Evolutionary conservation across 2,888 invertebrate genomes (phyloP), one percentile per base, ranked within the genome.

Genomic region (Clistopyga incitator): DNA sequence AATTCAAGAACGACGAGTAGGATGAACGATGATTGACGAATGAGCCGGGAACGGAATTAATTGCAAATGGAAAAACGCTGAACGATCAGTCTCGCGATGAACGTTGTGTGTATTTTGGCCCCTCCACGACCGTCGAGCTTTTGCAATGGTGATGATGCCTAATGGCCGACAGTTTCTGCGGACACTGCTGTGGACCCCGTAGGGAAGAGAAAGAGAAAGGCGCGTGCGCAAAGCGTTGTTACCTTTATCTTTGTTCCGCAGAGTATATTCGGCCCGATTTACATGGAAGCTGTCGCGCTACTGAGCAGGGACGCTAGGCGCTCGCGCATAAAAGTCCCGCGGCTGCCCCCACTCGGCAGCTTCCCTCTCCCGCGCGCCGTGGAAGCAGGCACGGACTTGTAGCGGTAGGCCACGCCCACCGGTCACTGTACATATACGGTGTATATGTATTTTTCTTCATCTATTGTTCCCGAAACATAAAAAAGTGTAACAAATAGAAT

Each of bases 11-110:
- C 68, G 80, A 61, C 56, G 80, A 29, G 52, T 52, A 59, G 45
- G 78, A 76, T 45, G 67, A 61, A 38, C 61, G 80, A 50, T 75
- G 75, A 70, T 52, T 25, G 52, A 8, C n/a, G 67, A 38, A 29
- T 25, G 80, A 81, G 45, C 52, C 80, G 25, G 74, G 38, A 81
- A 70, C 75, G 70, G 61, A 64, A 64, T 11, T 79, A n/a, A n/a
- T 42, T 61, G 56, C 20, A 72, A 47, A 67, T 65, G 56, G 65
- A 72, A 4, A 79, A 64, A 78, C 68, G 54, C 54, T 47, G 78
- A 72, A 79, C 52, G 65, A 45, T 56, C 23, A 61, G 38, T 78
- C 45, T 64, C 70, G 70, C 75, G 80, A 70, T 75, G 75, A 74
- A 67, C 68, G 72, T 61, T 68, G 75, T 38, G 45, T 34, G 34